Base-by-base conservation (phyloP, 2,797 vertebrate species). In the Mionectes olivaceus region DNA sequence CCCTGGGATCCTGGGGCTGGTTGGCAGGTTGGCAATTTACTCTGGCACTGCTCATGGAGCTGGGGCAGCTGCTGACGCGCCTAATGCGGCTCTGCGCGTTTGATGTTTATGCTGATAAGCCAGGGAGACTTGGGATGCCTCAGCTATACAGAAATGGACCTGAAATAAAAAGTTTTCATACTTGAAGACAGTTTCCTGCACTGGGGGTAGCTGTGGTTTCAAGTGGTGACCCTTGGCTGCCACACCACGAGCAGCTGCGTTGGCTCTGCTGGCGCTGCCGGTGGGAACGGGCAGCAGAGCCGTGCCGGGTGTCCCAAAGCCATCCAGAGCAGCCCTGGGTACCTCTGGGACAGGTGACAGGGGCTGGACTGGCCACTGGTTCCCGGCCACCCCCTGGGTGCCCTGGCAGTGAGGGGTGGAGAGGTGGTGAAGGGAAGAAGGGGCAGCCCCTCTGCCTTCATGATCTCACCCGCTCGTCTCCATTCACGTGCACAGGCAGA, bases 401-500 rank as follows among this genome's bases (percentile, higher is more conserved):
- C 28, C 49, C 53, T 57, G 52, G 77, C 50, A 43, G 46, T 6
- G 21, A 2, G 60, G 30, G 13, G 18, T n/a, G 46, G 41, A 49
- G 46, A 9, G 28, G 13, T 13, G 14, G 4, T 50, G 11, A 50
- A 28, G 3, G 49, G 28, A 28, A 89, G 68, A 65, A 23, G 44
- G 23, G 24, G 18, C 59, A 76, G 10, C 1, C 1, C 47, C 59
- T 57, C 39, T 33, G 35, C 52, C 24, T 60, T 32, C 16, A 5
- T 28, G 47, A n/a, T 8, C 33, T 76, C 63, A 10, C 32, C 21
- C 8, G 0, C 28, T 84, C 76, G 25, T 33, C 57, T 44, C n/a
- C 14, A 17, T 55, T 60, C 32, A 1, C 0, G 1, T 35, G 30
- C 12, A 3, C 8, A 0, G 4, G 4, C 4, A 19, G 30, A 1